Evolutionary conservation across 2,888 invertebrate species (phyloP), one percentile per base, ranked within the genome.

Genomic region (Heliconius charithonia): DNA sequence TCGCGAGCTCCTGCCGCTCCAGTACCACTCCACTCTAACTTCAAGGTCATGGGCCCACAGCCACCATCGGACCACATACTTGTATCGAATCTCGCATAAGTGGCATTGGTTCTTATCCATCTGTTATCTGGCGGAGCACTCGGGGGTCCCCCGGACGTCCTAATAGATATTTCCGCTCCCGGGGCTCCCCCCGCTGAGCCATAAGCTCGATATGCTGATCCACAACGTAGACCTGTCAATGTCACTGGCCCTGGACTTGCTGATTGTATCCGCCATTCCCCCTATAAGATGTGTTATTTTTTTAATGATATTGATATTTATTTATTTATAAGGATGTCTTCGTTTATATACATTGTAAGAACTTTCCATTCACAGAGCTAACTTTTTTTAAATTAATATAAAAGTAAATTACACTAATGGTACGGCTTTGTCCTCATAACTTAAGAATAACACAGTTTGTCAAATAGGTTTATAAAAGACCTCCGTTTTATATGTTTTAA

Each of bases 1-100:
- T 95, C 95, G 59, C 92, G 91, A 3, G 93, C 91, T 41, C 94
- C 95, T 22, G 92, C 89, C 83, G 89, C 95, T 75, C 88, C 96
- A 83, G 88, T 96, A 85, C 94, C 96, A 7, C 93, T 92, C 95
- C 95, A 96, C 88, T 97, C 97, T 29, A 98, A 95, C 75, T 97
- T 97, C 89, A 97, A 97, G 82, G 97, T 97, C 75, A 96, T 96
- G 80, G 98, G 97, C 0, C 97, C 96, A 91, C 98, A 98, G 19
- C 98, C 98, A 1, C 97, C 97, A 87, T 97, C 97, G 80, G 97
- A 96, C 98, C 98, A 98, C 63, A 96, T 96, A 81, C 96, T 96
- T 72, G 98, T 96, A 87, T 97, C 97, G 78, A 98, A 95, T 83
- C 97, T 96, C 19, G 98, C 96, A 81, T 97, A 97, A 0, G 98